These are phyloP conservation scores for Eudyptes chrysolophus DNA, from an alignment of 2,113 vertebrate species.

Conservation along the genomic window DNA sequence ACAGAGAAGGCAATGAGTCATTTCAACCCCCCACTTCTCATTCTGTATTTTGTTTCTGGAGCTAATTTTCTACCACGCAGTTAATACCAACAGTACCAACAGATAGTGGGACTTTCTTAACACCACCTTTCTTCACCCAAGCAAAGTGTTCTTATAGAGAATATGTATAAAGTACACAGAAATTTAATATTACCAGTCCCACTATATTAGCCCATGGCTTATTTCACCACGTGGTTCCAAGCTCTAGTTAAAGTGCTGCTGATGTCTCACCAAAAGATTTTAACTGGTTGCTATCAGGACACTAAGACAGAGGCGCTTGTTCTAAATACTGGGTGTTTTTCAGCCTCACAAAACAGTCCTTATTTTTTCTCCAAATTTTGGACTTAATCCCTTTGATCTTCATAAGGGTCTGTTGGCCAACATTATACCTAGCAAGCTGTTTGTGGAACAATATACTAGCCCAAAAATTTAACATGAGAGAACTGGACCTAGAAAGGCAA, in stretches of 20 bases:
- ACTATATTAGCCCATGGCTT: neutral
- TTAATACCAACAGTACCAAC: neutral
- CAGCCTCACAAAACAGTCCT: neutral
- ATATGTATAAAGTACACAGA: neutral
- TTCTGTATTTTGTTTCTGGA: neutral
- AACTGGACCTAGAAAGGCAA: neutral
- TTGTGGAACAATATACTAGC: neutral
- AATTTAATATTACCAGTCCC: neutral
- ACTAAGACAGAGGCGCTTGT: neutral
- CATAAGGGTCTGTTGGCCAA: neutral
- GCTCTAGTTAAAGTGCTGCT: neutral
- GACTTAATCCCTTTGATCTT: neutral
- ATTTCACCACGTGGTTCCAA: neutral
- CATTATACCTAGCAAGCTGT: neutral
- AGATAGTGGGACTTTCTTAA: neutral
- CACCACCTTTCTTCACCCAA: neutral
- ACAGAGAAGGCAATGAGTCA: neutral
- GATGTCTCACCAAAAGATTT: neutral
- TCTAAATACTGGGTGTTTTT: neutral
- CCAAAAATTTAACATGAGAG: neutral
- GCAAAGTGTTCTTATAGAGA: neutral
- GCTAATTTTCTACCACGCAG: neutral
- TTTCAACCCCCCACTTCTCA: neutral
- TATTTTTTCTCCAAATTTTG: neutral
- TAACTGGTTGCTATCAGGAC: neutral